Evolutionary conservation across 2,888 invertebrate genomes (phyloP).

Genomic region (Griposia aprilina): DNA sequence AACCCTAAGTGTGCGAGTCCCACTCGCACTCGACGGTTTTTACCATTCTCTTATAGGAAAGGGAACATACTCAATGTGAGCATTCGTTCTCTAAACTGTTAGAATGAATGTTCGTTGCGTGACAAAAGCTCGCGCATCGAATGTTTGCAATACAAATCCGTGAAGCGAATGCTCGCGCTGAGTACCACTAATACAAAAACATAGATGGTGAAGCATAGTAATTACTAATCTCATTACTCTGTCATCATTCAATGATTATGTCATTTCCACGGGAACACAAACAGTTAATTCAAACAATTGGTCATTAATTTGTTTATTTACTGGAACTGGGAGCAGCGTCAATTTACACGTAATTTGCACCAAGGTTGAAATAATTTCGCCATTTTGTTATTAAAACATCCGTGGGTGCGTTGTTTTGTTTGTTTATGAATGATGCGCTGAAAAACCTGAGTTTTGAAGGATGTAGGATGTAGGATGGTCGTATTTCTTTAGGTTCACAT

Average conservation of each 20-base stretch:
- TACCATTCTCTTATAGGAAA: not conserved
- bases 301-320: slow-evolving; percentile 61
- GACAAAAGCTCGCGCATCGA: too few species aligned
- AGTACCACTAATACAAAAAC: not conserved
- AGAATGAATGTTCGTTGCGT: too few species aligned
- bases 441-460: not conserved
- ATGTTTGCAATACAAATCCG: too few species aligned
- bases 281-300: slow-evolving; percentile 52
- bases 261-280: slow-evolving; percentile 50
- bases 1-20: too few species aligned
- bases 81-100: not conserved
- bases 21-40: too few species aligned
- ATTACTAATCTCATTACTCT: slow-evolving; percentile 42
- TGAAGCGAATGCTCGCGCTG: too few species aligned
- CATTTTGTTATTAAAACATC: slow-evolving; percentile 35
- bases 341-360: slow-evolving; percentile 50
- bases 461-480: not conserved
- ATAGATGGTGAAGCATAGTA: not conserved
- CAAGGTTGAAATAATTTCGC: slow-evolving; percentile 53
- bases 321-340: slow-evolving; percentile 37
- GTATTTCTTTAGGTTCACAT: not conserved
- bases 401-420: not conserved
- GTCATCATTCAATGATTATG: slow-evolving; percentile 37
- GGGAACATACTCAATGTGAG: not conserved
- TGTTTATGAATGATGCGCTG: not conserved